These are phyloP conservation scores for Falco naumanni DNA, from an alignment of 2,797 vertebrate species.

Conservation along the genomic window DNA sequence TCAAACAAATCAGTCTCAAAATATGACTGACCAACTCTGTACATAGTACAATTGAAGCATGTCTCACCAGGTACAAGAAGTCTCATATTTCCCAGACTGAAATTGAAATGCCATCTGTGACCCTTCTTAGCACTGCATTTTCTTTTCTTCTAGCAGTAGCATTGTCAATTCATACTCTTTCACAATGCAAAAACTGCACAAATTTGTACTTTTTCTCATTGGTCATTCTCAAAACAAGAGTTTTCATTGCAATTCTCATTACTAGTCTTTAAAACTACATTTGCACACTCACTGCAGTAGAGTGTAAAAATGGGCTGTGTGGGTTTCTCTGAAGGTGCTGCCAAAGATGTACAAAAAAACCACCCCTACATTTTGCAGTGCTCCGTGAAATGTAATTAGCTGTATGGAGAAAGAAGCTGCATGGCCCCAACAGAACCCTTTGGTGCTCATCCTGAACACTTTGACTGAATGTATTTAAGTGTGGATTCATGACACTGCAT, in stretches of 20 bases:
- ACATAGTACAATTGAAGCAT: not conserved
- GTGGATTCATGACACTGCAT: not conserved
- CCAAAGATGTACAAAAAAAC: not conserved
- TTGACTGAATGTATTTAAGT: not conserved
- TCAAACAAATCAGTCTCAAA: not conserved
- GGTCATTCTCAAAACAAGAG: not conserved
- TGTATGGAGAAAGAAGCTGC: not conserved
- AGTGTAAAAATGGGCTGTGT: not conserved
- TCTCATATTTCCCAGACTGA: not conserved
- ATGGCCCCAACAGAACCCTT: not conserved
- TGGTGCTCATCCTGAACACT: not conserved
- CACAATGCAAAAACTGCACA: not conserved
- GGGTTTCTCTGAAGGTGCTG: not conserved
- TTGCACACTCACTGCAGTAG: not conserved
- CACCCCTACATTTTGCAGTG: not conserved
- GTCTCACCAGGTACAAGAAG: not conserved
- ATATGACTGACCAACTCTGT: not conserved
- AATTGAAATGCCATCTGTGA: not conserved
- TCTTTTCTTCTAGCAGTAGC: not conserved
- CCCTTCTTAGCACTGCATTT: not conserved
- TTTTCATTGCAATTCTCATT: not conserved
- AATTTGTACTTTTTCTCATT: not conserved
- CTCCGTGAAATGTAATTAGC: not conserved
- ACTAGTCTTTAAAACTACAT: not conserved
- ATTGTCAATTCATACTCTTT: not conserved